These are phyloP conservation scores for Cyprinodon variegatus DNA, from an alignment of 2,113 vertebrate species.

Conservation along the genomic window DNA sequence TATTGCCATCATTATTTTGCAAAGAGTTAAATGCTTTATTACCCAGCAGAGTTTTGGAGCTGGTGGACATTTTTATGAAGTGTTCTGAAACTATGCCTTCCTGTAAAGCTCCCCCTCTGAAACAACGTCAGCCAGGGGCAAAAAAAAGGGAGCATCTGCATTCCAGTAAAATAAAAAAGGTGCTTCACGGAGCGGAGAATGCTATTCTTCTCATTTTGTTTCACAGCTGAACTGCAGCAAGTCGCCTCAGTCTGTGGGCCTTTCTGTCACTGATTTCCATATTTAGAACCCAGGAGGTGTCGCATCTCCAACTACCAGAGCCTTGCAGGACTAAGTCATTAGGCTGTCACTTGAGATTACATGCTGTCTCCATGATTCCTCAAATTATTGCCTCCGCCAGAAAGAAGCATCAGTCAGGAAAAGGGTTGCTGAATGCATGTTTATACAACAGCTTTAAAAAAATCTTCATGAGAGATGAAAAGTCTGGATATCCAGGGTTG, in stretches of 20 bases:
- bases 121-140: conserved; percentile 35
- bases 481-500: conserved; percentile 44
- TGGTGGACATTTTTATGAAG: no score
- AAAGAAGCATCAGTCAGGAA: conserved; percentile 57
- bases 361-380: conserved; percentile 70
- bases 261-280: conserved; percentile 69
- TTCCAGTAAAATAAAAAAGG: conserved; percentile 59
- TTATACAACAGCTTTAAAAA: conserved; percentile 27
- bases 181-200: conserved; percentile 42
- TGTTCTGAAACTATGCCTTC: conserved; percentile 15
- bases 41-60: no score
- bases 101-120: conserved; percentile 32
- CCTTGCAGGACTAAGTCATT: conserved; percentile 72
- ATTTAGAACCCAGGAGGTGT: conserved; percentile 72
- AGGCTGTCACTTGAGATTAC: conserved; percentile 78
- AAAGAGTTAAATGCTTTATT: no score
- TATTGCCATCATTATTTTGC: no score
- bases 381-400: conserved; percentile 67
- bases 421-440: conserved; percentile 43
- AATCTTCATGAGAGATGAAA: conserved; percentile 49
- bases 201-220: conserved; percentile 52
- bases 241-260: conserved; percentile 48
- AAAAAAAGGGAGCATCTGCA: conserved; percentile 38
- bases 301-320: conserved; percentile 50
- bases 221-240: conserved; percentile 60